phyloP scores from a whole-genome alignment of 1,140 invertebrate species.

The Heliconius himera region DNA sequence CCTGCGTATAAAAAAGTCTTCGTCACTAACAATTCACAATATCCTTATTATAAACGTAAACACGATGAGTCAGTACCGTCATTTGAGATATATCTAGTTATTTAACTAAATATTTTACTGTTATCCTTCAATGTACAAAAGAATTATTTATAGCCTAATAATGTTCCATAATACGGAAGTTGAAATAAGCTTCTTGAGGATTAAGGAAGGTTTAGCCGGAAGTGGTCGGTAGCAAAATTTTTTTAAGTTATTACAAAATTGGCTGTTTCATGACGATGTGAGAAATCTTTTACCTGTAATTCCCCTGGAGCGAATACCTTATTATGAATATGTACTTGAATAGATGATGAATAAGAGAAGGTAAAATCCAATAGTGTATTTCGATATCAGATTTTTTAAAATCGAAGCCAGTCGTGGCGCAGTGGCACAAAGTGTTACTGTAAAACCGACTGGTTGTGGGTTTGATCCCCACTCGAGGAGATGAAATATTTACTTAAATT shows the following conservation, averaged over 20 bases:
- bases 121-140: not conserved
- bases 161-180: not conserved
- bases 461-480: too few species aligned
- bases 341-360: too few species aligned
- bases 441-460: too few species aligned
- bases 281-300: not conserved
- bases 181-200: not conserved
- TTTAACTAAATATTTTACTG: not conserved
- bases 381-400: too few species aligned
- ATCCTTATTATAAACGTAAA: not conserved
- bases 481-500: too few species aligned
- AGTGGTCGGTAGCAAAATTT: not conserved
- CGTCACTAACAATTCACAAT: not conserved
- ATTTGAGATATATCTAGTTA: not conserved
- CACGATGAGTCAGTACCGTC: not conserved
- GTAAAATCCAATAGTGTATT: too few species aligned
- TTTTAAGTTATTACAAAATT: not conserved
- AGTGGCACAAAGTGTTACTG: too few species aligned
- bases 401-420: too few species aligned
- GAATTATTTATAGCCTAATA: not conserved
- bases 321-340: too few species aligned
- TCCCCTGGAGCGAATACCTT: too few species aligned
- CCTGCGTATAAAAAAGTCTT: not conserved
- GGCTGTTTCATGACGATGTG: not conserved
- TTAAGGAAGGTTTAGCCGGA: not conserved